These are phyloP conservation scores for Amphiura filiformis DNA, from an alignment of 35 echinoderm and acorn worm species.

Conservation along the genomic window DNA sequence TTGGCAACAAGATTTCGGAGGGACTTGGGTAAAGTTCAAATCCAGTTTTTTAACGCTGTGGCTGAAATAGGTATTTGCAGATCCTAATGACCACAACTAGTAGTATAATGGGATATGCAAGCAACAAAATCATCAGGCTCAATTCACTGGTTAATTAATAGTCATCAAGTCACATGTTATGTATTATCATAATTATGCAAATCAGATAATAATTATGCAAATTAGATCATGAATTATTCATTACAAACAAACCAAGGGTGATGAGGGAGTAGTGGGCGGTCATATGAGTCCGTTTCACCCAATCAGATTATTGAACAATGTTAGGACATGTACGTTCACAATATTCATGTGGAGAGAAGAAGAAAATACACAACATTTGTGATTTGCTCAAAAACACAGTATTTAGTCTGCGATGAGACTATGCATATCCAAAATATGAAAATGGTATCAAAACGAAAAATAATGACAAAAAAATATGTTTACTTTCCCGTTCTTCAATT, in stretches of 20 bases:
- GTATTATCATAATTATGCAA: not conserved
- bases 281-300: not conserved
- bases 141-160: not conserved
- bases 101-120: not conserved
- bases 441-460: no score
- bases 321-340: not conserved
- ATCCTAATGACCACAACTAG: no score
- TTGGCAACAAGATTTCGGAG: not conserved
- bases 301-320: not conserved
- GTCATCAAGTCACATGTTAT: not conserved
- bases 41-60: no score
- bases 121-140: constrained; percentile 1
- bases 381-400: no score
- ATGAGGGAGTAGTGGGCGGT: not conserved
- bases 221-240: not conserved
- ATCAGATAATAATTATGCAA: not conserved
- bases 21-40: no score
- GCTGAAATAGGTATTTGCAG: no score
- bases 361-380: not conserved
- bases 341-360: not conserved
- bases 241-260: not conserved
- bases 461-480: no score
- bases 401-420: no score
- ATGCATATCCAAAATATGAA: no score
- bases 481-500: no score